Conservation (phyloP, 2,888 invertebrate species). For the Oxytorus armatus region DNA sequence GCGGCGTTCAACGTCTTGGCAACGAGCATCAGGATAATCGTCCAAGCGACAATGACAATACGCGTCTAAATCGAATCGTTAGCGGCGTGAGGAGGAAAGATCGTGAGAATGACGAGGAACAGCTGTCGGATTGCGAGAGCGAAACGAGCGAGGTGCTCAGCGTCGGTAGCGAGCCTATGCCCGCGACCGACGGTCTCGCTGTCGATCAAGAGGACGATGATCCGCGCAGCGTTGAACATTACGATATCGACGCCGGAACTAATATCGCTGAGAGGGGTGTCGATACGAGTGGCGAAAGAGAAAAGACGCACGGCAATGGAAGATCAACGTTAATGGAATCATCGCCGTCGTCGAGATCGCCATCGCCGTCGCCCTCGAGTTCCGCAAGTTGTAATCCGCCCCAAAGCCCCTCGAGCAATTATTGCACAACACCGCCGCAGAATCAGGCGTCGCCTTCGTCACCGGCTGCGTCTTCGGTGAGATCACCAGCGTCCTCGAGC, state of each 20-base stretch:
- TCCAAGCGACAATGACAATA: conserved; percentile 69
- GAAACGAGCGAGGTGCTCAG: conserved; percentile 92
- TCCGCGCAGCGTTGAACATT: conserved; percentile 72
- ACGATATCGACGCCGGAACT: conserved; percentile 73
- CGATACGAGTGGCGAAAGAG: conserved; percentile 36
- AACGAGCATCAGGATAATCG: conserved; percentile 65
- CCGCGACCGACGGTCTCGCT: conserved; percentile 71
- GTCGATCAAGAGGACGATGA: conserved; percentile 70
- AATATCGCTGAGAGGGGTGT: conserved; percentile 75
- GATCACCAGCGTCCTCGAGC: conserved; percentile 81
- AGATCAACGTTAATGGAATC: conserved; percentile 33
- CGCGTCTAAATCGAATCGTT: conserved; percentile 64
- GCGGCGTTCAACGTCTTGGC: conserved; percentile 68
- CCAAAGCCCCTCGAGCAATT: conserved; percentile 74
- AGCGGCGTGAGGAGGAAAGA: conserved; percentile 43
- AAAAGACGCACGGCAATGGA: conserved; percentile 36
- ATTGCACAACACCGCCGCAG: conserved; percentile 72
- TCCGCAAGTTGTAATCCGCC: conserved; percentile 79
- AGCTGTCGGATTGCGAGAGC: conserved; percentile 80
- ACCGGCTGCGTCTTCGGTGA: conserved; percentile 80
- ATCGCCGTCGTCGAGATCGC: conserved; percentile 73
- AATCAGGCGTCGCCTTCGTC: conserved; percentile 80
- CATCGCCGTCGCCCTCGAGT: conserved; percentile 80
- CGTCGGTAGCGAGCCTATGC: conserved; percentile 90
- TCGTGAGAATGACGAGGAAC: conserved; percentile 71